These are phyloP conservation scores for Egretta garzetta DNA, from an alignment of 2,113 vertebrate species.

Conservation along the genomic window DNA sequence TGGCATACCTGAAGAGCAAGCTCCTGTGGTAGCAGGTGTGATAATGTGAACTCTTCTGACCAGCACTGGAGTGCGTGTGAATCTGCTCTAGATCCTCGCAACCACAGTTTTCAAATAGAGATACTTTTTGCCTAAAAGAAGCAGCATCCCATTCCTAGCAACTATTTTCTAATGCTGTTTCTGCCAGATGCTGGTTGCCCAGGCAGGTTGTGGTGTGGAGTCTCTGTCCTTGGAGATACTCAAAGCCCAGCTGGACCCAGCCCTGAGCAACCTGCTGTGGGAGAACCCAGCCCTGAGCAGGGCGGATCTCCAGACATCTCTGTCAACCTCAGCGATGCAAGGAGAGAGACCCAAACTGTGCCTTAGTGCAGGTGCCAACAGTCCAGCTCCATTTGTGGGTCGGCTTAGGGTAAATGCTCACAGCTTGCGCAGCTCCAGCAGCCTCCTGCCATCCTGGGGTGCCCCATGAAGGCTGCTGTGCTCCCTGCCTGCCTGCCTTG, in stretches of 20 bases:
- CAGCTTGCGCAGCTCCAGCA: fast-evolving
- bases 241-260: background rate
- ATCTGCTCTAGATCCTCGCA: background rate
- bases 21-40: background rate
- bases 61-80: fast-evolving
- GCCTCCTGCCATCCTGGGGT: background rate
- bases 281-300: background rate
- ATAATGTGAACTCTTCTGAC: background rate
- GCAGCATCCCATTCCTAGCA: fast-evolving
- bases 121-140: background rate
- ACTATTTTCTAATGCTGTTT: background rate
- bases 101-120: background rate
- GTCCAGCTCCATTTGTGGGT: background rate
- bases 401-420: background rate
- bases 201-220: background rate
- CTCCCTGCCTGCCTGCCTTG: background rate
- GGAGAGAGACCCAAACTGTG: background rate
- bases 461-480: background rate
- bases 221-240: background rate
- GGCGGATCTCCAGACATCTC: background rate
- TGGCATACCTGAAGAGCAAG: background rate
- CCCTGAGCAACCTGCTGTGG: background rate
- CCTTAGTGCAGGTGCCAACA: background rate
- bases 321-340: background rate
- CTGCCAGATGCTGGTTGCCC: background rate